phyloP scores from a whole-genome alignment of 2,797 vertebrate species.

The Labroides dimidiatus region DNA sequence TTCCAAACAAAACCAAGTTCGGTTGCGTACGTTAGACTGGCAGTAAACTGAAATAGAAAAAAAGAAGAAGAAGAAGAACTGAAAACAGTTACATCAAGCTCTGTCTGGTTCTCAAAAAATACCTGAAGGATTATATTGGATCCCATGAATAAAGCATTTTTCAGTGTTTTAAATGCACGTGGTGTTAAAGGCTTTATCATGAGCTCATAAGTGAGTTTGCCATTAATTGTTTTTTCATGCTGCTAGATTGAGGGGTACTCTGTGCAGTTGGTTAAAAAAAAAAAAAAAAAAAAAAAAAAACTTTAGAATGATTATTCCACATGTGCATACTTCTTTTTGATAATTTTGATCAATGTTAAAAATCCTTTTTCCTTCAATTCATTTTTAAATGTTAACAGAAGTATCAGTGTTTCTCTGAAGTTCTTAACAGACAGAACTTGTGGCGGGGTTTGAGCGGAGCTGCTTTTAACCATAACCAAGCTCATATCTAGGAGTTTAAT shows the following conservation, averaged over 20 bases:
- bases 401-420: no score
- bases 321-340: not conserved
- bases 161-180: not conserved
- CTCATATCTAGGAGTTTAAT: no score
- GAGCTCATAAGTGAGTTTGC: not conserved
- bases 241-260: not conserved
- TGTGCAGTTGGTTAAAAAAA: not conserved
- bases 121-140: not conserved
- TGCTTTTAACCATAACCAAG: no score
- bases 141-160: not conserved
- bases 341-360: no score
- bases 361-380: no score
- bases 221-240: no score
- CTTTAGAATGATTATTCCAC: not conserved
- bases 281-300: no score
- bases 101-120: not conserved
- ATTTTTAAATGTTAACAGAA: no score
- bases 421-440: no score
- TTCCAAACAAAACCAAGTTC: constrained; percentile 48
- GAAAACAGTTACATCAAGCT: not conserved
- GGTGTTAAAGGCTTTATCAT: not conserved
- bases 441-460: no score
- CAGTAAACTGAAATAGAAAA: constrained; percentile 16
- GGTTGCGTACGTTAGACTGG: constrained; percentile 2
- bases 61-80: not conserved